phyloP scores from a whole-genome alignment of 2,113 vertebrate species.

The Cryptoleucopteryx plumbea region DNA sequence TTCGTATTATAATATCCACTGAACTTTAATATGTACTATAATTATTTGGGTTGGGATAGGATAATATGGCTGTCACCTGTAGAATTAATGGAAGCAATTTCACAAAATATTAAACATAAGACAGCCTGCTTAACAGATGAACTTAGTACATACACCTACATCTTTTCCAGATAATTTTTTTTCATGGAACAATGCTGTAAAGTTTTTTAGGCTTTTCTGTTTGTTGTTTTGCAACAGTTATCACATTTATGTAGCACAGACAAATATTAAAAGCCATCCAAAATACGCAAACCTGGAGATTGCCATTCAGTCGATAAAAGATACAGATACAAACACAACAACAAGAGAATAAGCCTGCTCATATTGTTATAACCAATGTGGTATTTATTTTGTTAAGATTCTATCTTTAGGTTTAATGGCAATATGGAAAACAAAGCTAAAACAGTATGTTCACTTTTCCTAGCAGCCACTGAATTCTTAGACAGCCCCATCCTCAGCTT shows the following conservation, averaged over 20 bases:
- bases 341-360: neutral
- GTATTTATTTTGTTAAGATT: neutral
- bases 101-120: conserved; percentile 87
- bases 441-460: neutral
- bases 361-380: neutral
- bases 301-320: neutral
- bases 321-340: neutral
- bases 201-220: neutral
- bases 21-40: conserved; percentile 78
- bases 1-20: conserved; percentile 75
- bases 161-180: neutral
- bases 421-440: neutral
- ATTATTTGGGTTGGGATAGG: conserved; percentile 86
- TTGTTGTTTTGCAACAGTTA: neutral
- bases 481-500: neutral
- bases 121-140: conserved; percentile 51
- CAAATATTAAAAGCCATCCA: neutral
- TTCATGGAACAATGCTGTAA: neutral
- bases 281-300: neutral
- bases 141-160: neutral
- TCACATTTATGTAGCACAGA: neutral
- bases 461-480: neutral
- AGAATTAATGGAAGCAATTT: conserved; percentile 94
- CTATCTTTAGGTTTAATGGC: neutral
- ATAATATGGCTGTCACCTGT: conserved; percentile 85